Conservation (phyloP, 2,113 vertebrate genomes). For the Podilymbus podiceps region DNA sequence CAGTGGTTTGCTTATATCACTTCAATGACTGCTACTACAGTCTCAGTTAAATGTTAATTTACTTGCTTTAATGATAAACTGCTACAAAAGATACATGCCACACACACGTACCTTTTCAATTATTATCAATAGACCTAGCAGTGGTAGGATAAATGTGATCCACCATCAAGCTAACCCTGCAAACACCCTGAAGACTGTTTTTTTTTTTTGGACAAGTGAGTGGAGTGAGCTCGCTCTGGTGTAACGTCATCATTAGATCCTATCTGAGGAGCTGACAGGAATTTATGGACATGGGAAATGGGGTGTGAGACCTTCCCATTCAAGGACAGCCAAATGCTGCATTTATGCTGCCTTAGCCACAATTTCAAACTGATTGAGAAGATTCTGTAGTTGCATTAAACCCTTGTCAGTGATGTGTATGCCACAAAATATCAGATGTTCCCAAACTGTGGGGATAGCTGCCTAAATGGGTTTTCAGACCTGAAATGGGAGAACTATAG, state of each 20-base stretch:
- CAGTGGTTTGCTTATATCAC: not conserved
- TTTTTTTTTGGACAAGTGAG: not conserved
- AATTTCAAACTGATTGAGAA: not conserved
- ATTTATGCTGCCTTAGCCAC: not conserved
- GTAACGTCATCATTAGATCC: not conserved
- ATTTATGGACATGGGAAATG: accelerated
- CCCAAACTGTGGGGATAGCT: not conserved
- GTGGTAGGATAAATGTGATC: not conserved
- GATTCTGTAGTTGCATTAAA: not conserved
- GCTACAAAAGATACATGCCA: not conserved
- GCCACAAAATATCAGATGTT: not conserved
- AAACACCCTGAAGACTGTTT: not conserved
- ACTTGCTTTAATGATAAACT: not conserved
- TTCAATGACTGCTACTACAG: not conserved
- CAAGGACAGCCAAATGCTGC: not conserved
- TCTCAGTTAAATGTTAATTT: not conserved
- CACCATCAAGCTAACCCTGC: not conserved
- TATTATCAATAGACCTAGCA: not conserved
- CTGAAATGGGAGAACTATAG: not conserved
- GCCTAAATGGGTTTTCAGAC: not conserved
- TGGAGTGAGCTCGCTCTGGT: not conserved
- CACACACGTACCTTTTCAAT: not conserved
- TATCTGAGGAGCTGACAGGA: not conserved
- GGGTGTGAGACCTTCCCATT: not conserved
- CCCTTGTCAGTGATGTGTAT: not conserved